phyloP scores from a whole-genome alignment of 2,797 vertebrate species.

The Alauda arvensis region DNA sequence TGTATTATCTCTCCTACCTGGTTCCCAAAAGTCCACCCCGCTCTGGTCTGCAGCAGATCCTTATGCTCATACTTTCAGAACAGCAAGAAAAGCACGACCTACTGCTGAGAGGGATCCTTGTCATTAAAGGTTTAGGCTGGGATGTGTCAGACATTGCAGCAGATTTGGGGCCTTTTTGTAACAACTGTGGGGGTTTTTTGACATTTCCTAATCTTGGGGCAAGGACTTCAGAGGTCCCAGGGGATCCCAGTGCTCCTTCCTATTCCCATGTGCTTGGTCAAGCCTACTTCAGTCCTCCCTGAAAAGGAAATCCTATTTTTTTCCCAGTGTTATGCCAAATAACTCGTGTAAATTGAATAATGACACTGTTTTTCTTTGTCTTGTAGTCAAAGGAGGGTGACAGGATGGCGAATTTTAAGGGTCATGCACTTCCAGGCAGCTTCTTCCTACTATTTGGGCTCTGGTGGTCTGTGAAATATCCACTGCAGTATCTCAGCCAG shows the following conservation, averaged over 20 bases:
- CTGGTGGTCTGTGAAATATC: constrained; percentile 86
- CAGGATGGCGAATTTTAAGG: constrained; percentile 93
- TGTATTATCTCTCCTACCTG: not conserved
- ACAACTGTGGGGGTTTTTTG: not conserved
- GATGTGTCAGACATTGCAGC: not conserved
- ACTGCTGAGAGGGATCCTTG: not conserved
- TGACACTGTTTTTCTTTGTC: not conserved
- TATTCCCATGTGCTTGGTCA: not conserved
- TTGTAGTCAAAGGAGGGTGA: not conserved
- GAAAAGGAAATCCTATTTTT: not conserved
- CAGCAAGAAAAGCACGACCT: not conserved
- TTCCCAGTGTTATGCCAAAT: not conserved
- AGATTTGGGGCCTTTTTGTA: not conserved
- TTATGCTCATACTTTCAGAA: not conserved
- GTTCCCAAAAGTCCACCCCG: not conserved
- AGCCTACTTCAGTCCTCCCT: not conserved
- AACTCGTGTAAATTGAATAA: not conserved
- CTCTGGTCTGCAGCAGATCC: not conserved
- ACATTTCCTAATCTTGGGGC: not conserved
- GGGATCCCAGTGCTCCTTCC: not conserved
- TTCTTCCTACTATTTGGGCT: constrained; percentile 90
- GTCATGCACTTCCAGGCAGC: constrained; percentile 90
- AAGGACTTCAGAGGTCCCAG: not conserved
- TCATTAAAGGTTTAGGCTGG: not conserved
- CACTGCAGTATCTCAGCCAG: constrained; percentile 74